Evolutionary conservation across 2,797 vertebrate genomes (phyloP), one percentile per base, ranked within the genome.

Genomic region (Pachyuromys duprasi): DNA sequence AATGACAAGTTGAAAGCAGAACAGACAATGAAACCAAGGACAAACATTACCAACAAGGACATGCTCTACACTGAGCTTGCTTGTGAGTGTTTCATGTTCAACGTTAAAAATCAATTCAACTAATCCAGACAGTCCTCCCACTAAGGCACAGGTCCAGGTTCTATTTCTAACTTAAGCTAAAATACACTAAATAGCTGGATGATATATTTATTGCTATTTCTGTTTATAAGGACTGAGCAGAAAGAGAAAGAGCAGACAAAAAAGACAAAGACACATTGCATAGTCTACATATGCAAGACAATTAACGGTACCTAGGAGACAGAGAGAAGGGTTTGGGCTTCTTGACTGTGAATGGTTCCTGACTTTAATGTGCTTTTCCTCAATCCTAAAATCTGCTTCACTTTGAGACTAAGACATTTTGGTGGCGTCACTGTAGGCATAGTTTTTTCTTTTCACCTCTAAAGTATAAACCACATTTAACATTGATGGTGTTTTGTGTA

Each of bases 201-300:
- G 26, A 86, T 76, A 55, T 60, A 60, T 88, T 92, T 96, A 79
- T 79, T 91, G 14, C 20, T 78, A 8, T 89, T 89, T 91, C 57
- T 83, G 9, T 82, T 95, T 95, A 89, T 86, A 89, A 89, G 55
- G 95, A 88, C 57, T 65, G 7, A 94, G 33, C n/a, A 72, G 69
- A n/a, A 86, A 15, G 63, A 94, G 74, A 91, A 91, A 94, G 24
- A 72, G 24, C 55, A 55, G n/a, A 26, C 8, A 81, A 75, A 79
- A 75, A 65, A 63, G 9, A 62, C 94, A 28, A 93, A 93, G 72
- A 62, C 65, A 7, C 6, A 14, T 45, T 36, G 45, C 2, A 65
- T 33, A 45, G 33, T 86, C 22, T 60, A 76, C 69, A 45, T 45
- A 45, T 36, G 6, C 4, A 89, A 80, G 55, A 89, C 28, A 53